Evolutionary conservation across 92 coral and sea anemone species (phyloP), one percentile per base, ranked within the genome.

Genomic region (Paragorgia papillata): DNA sequence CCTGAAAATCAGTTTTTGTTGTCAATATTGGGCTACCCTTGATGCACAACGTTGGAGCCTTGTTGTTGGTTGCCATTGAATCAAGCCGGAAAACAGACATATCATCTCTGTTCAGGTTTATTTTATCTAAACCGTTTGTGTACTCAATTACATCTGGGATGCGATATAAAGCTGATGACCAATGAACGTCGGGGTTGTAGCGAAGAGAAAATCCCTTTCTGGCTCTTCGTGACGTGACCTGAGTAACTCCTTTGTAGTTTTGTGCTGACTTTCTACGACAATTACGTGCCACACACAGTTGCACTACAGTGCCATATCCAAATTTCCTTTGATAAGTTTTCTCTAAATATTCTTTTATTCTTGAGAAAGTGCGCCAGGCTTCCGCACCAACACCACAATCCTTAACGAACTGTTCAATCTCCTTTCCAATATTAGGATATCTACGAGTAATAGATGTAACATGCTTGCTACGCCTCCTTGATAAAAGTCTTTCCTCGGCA

Each of bases 161-260:
- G 22, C 50, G 31, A 34, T 81, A 71, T 24, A 81, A 62, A 5
- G 85, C 74, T 6, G 24, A 18, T 13, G 80, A 73, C 80, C 85
- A 81, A 24, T 81, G 85, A 22, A 12, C 18, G 49, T 81, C 80
- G 20, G 85, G 84, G 33, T 80, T 80, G 25, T 68, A 80, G 43
- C 55, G 56, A 9, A 73, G 48, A 18, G 41, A 24, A 58, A 81
- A 81, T 14, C 85, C 80, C 31, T 73, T 81, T 24, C 85, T 59
- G 10, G 85, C 74, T 73, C 74, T 70, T 55, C 74, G 58, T 25
- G 54, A 60, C 9, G 81, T 73, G 14, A 81, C 80, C 15, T 73
- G 70, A 21, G 80, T 80, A 14, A 73, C 80, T 1, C 80, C 85
- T 73, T 73, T 59, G 75, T 81, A 81, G n/a, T n/a, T n/a, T n/a